These are phyloP conservation scores for Sinocyclocheilus grahami DNA, from an alignment of 2,113 vertebrate genomes.

Conservation along the genomic window DNA sequence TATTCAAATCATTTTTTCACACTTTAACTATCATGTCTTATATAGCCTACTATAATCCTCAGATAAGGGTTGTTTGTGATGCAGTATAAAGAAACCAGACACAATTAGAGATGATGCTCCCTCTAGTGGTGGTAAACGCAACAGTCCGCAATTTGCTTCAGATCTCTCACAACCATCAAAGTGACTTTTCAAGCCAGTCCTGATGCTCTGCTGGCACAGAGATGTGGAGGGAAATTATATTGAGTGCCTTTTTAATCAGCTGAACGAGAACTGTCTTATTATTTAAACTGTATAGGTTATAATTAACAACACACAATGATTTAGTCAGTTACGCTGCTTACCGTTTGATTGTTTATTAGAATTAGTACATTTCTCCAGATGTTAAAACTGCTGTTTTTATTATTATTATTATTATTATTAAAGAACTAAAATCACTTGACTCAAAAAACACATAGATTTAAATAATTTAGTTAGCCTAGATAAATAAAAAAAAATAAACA, in stretches of 20 bases:
- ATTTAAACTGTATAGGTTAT: background rate
- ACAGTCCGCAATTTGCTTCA: background rate
- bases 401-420: background rate
- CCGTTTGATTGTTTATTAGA: background rate
- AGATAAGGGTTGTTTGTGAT: background rate
- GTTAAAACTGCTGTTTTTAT: background rate
- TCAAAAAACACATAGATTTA: background rate
- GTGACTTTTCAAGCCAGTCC: background rate
- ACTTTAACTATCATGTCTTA: background rate
- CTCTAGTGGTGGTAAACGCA: background rate
- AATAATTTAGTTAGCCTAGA: background rate
- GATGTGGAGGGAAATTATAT: background rate
- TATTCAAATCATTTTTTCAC: background rate
- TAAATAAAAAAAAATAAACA: background rate
- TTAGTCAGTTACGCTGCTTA: background rate
- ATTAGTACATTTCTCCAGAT: background rate
- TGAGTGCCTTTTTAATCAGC: background rate
- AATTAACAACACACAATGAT: background rate
- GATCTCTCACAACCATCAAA: constrained; percentile 1
- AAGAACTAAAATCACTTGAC: background rate
- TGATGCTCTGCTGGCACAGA: background rate
- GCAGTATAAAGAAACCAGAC: background rate
- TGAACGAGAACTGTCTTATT: background rate
- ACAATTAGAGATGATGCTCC: background rate
- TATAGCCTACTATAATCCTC: background rate